phyloP scores from a whole-genome alignment of 64 coral and sea anemone species.

The Dendrophyllia cribrosa region DNA sequence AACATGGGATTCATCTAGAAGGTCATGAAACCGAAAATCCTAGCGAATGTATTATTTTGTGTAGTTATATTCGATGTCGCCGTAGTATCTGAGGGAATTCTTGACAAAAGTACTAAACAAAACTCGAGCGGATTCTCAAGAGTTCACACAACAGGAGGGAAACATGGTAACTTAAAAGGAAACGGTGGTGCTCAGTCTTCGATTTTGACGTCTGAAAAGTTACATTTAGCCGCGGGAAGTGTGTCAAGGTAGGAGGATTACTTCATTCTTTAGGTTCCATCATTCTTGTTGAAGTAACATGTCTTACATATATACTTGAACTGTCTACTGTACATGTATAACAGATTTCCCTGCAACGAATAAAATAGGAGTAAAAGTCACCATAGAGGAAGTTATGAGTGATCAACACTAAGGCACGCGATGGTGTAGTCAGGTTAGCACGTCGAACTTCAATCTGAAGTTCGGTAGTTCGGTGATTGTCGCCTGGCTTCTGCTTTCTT shows the following conservation, averaged over 20 bases:
- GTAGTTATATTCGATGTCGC: not conserved
- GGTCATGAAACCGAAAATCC: conserved; percentile 18
- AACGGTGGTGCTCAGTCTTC: not conserved
- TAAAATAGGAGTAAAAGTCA: too few species aligned
- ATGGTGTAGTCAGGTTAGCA: too few species aligned
- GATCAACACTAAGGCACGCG: too few species aligned
- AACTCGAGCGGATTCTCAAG: not conserved
- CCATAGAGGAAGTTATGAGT: too few species aligned
- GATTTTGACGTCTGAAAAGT: not conserved
- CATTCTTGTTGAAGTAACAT: too few species aligned
- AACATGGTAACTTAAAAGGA: not conserved
- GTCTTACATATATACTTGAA: too few species aligned
- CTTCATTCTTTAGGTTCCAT: not conserved
- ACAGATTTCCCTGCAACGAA: too few species aligned
- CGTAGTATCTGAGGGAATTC: conserved; percentile 4
- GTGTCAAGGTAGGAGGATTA: not conserved
- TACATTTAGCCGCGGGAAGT: not conserved
- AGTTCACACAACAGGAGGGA: not conserved
- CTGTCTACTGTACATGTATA: too few species aligned
- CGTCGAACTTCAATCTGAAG: too few species aligned
- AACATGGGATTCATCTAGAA: conserved; percentile 30
- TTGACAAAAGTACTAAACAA: not conserved
- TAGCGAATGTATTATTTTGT: not conserved
- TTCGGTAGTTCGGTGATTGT: too few species aligned
- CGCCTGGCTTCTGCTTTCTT: too few species aligned